Evolutionary conservation across 2,888 invertebrate genomes (phyloP).

Genomic region (Tachystola acroxantha): DNA sequence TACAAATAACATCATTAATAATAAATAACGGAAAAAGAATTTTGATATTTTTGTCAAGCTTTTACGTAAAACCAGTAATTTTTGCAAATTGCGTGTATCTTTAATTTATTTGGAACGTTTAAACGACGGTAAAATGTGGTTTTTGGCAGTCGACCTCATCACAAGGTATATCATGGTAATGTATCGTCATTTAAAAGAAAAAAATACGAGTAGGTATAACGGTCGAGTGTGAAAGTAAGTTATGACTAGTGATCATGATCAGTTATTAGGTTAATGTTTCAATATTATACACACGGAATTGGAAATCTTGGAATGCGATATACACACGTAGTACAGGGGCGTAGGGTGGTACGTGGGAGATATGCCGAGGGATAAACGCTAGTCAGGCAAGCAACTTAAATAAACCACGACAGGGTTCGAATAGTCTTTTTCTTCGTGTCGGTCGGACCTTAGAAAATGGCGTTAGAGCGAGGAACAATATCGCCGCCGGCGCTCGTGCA

Average conservation of each 20-base stretch:
- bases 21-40: conserved; percentile 13
- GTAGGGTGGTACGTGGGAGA: conserved; percentile 28
- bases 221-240: conserved; percentile 24
- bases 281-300: conserved; percentile 25
- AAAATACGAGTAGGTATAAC: too few relatives aligned
- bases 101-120: conserved; percentile 26
- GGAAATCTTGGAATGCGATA: conserved; percentile 18
- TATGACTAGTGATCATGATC: conserved; percentile 1
- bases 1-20: too few relatives aligned
- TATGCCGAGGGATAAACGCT: conserved; percentile 45
- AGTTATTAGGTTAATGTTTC: conserved; percentile 13
- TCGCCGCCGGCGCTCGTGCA: conserved; percentile 58
- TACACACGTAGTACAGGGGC: conserved; percentile 7
- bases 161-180: conserved; percentile 3
- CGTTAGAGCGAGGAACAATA: conserved; percentile 58
- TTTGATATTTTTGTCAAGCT: conserved; percentile 15
- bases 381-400: conserved; percentile 53
- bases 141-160: conserved; percentile 22
- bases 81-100: conserved; percentile 17
- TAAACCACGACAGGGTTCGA: conserved; percentile 45
- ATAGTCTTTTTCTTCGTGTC: conserved; percentile 45
- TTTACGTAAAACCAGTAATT: conserved; percentile 16
- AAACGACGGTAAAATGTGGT: conserved; percentile 22
- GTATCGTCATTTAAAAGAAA: conserved; percentile 14
- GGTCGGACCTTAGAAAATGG: conserved; percentile 52